Evolutionary conservation across 1,140 invertebrate genomes (phyloP).

Genomic region (Drosophila littoralis): DNA sequence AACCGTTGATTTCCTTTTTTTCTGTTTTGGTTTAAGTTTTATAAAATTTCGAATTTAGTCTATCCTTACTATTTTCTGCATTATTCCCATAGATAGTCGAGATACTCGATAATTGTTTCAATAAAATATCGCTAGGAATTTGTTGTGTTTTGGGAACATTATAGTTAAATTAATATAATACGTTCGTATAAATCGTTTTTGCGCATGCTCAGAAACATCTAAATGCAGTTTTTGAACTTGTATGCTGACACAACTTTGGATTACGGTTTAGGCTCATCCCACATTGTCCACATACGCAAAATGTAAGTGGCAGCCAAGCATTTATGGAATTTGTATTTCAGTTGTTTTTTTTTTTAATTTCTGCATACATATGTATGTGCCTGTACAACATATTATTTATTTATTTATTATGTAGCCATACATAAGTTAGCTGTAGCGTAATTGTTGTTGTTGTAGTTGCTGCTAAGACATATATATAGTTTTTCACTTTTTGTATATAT

Average conservation of each 20-base stretch:
- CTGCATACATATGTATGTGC: neutral
- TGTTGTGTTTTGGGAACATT: constrained; percentile 67
- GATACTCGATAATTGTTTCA: constrained; percentile 46
- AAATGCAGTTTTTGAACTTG: constrained; percentile 79
- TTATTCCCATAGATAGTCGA: constrained; percentile 3
- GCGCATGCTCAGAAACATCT: constrained; percentile 82
- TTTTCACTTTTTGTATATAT: neutral
- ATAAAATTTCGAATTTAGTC: constrained; percentile 44
- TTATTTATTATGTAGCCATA: neutral
- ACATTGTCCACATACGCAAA: constrained; percentile 21
- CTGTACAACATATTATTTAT: constrained; percentile 14
- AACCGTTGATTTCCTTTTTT: constrained; percentile 29
- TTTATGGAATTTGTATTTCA: constrained; percentile 43
- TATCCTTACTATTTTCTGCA: constrained; percentile 3
- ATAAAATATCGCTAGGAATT: constrained; percentile 53
- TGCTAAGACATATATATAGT: constrained; percentile 9
- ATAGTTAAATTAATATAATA: constrained; percentile 71
- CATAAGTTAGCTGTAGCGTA: constrained; percentile 26
- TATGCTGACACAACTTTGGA: constrained; percentile 55
- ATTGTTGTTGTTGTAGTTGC: constrained; percentile 34
- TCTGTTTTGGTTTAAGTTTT: constrained; percentile 19
- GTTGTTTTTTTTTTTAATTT: constrained; percentile 8
- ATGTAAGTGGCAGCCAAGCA: constrained; percentile 35
- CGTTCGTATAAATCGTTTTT: constrained; percentile 78
- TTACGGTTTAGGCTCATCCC: constrained; percentile 32